A percentile compares a stretch with the other conserved stretches of the same genome.
These are phyloP conservation scores for Drosophila hawaiiensis DNA, from an alignment of 2,888 invertebrate species.

Conservation along the genomic window DNA sequence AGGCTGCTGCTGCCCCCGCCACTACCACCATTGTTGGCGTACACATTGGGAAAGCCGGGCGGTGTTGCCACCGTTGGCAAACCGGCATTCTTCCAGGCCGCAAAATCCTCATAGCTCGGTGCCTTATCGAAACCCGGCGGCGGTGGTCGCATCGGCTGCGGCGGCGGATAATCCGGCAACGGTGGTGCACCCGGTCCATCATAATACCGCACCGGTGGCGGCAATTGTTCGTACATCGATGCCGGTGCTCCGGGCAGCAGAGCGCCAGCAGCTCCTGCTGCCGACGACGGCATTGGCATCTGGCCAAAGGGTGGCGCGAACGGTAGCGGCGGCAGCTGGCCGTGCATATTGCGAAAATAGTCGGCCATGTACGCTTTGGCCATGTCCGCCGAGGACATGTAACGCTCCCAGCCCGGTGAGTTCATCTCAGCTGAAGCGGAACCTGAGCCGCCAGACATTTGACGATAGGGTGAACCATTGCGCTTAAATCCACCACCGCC, in stretches of 20 bases:
- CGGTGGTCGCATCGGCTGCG: slow-evolving; percentile 85
- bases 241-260: slow-evolving; percentile 82
- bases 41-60: slow-evolving; percentile 73
- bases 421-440: slow-evolving; percentile 86
- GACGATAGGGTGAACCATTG: slow-evolving; percentile 79
- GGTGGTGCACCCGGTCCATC: slow-evolving; percentile 88
- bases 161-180: slow-evolving; percentile 90
- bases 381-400: slow-evolving; percentile 88
- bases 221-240: slow-evolving; percentile 87
- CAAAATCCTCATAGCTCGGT: slow-evolving; percentile 90
- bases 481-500: slow-evolving; percentile 76
- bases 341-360: slow-evolving; percentile 95
- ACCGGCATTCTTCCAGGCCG: slow-evolving; percentile 83
- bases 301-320: slow-evolving; percentile 90
- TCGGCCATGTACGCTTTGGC: slow-evolving; percentile 96
- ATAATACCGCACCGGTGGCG: slow-evolving; percentile 93
- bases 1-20: slow-evolving; percentile 53
- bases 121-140: slow-evolving; percentile 89
- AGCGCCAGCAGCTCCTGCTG: slow-evolving; percentile 85
- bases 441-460: slow-evolving; percentile 67
- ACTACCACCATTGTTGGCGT: slow-evolving; percentile 64
- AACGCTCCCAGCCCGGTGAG: slow-evolving; percentile 88
- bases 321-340: slow-evolving; percentile 93
- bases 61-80: slow-evolving; percentile 81
- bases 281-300: slow-evolving; percentile 89